Percentiles rank a stretch among this genome's conserved stretches.
These are phyloP conservation scores for Lasioglossum albipes DNA, from an alignment of 1,140 invertebrate species.

Conservation along the genomic window DNA sequence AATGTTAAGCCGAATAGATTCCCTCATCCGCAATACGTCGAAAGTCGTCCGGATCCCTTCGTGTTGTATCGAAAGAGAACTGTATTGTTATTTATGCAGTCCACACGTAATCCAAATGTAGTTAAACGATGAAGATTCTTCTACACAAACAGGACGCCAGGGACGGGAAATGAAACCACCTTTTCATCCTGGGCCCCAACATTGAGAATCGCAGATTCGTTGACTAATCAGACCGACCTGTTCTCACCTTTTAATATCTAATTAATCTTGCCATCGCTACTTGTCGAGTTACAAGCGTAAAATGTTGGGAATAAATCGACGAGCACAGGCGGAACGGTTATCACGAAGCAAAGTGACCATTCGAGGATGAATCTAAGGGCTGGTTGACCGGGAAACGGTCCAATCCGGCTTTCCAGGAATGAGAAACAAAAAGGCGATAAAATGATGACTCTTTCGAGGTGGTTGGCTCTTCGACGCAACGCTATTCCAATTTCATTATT, in stretches of 20 bases:
- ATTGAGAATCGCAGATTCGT: too few relatives aligned
- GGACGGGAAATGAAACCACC: too few relatives aligned
- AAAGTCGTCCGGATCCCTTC: too few relatives aligned
- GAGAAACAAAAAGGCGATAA: slow-evolving; percentile 12
- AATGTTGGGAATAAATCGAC: neutral
- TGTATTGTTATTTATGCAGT: too few relatives aligned
- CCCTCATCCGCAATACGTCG: too few relatives aligned
- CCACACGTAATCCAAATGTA: too few relatives aligned
- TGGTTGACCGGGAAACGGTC: neutral
- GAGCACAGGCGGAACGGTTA: neutral
- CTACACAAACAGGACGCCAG: too few relatives aligned
- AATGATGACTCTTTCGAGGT: slow-evolving; percentile 47
- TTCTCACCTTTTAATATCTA: neutral
- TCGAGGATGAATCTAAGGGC: neutral
- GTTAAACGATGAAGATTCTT: too few relatives aligned
- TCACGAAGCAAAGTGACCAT: neutral
- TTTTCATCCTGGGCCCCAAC: too few relatives aligned
- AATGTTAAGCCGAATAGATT: too few relatives aligned
- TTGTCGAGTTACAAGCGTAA: neutral
- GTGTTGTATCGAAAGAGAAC: too few relatives aligned
- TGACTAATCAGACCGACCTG: too few relatives aligned
- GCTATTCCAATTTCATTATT: slow-evolving; percentile 59
- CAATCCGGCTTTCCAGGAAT: slow-evolving; percentile 21
- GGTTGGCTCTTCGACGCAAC: slow-evolving; percentile 21
- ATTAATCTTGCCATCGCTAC: neutral